Conservation (phyloP, 2,797 vertebrate species). For the Labeo calbasu region DNA sequence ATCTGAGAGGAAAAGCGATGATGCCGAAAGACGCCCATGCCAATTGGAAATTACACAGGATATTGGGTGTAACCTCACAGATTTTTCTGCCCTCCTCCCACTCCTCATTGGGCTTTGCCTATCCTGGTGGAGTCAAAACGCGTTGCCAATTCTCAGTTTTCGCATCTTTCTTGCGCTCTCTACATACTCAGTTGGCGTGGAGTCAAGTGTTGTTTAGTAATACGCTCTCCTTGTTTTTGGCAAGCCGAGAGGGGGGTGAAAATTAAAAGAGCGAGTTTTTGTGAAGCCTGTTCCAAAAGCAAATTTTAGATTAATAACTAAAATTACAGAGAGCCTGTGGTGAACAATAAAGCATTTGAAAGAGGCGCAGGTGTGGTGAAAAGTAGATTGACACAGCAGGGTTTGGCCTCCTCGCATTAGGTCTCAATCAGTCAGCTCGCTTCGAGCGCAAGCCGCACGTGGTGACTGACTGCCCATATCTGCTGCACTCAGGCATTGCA, state of each 20-base stretch:
- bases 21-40: conserved; percentile 12
- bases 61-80: conserved; percentile 46
- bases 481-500: neutral
- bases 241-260: conserved; percentile 12
- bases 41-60: conserved; percentile 46
- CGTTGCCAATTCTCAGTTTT: conserved; percentile 16
- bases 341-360: conserved; percentile 36
- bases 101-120: conserved; percentile 12
- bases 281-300: conserved; percentile 19
- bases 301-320: conserved; percentile 41
- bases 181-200: conserved; percentile 24
- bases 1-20: conserved; percentile 11
- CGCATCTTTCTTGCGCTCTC: neutral
- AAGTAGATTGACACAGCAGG: conserved; percentile 45
- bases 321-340: conserved; percentile 24
- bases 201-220: conserved; percentile 40
- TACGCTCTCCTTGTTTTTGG: conserved; percentile 21
- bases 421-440: conserved; percentile 34
- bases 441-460: neutral
- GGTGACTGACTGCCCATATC: neutral
- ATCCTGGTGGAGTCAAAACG: conserved; percentile 35
- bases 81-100: conserved; percentile 40
- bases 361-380: conserved; percentile 35
- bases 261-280: conserved; percentile 35
- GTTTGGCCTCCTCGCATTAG: conserved; percentile 28